These are phyloP conservation scores for Caenorhabditis virilis DNA, from an alignment of 2,888 invertebrate species.

Conservation along the genomic window DNA sequence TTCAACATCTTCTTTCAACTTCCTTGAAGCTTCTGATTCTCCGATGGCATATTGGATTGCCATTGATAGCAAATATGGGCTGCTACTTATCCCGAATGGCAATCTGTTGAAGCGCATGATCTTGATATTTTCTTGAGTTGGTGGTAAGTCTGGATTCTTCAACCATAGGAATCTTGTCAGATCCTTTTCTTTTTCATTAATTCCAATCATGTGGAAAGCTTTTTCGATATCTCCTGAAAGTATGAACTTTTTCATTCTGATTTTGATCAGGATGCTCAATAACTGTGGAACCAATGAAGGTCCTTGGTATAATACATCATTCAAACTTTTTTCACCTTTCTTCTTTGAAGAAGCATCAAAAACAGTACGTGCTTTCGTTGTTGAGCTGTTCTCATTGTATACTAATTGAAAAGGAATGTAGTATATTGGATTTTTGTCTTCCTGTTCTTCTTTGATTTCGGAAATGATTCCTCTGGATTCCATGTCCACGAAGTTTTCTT, in stretches of 20 bases:
- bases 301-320: neutral
- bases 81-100: slow-evolving; percentile 1
- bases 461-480: neutral
- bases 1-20: neutral
- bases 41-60: neutral
- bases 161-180: neutral
- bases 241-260: neutral
- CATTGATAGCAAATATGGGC: neutral
- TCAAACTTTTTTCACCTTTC: neutral
- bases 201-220: neutral
- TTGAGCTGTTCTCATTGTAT: neutral
- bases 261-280: neutral
- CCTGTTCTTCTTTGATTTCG: neutral
- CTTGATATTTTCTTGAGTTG: slow-evolving; percentile 1
- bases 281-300: neutral
- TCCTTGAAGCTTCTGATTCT: neutral
- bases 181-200: slow-evolving; percentile 1
- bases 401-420: neutral
- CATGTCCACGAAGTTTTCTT: neutral
- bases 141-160: neutral
- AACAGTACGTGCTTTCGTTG: neutral
- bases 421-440: neutral
- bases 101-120: neutral
- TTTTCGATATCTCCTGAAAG: slow-evolving; percentile 2
- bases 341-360: neutral